A percentile compares a stretch with the other conserved stretches of the same genome.
phyloP scores from a whole-genome alignment of 2,888 invertebrate species.

The Agrochola lota region DNA sequence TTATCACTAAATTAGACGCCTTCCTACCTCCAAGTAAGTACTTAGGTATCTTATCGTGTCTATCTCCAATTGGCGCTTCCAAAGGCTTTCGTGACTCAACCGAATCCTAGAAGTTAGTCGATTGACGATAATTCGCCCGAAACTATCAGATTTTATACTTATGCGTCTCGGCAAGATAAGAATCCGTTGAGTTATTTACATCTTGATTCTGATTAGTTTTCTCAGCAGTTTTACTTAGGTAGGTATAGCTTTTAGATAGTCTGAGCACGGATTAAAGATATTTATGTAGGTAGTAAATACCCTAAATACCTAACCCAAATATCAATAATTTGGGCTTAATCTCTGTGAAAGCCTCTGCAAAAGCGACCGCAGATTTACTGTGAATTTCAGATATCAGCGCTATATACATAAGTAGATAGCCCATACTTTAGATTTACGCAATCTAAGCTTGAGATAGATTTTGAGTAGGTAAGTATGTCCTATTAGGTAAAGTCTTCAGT shows the following conservation, averaged over 20 bases:
- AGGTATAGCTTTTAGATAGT: background rate
- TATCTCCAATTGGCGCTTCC: slow-evolving; percentile 29
- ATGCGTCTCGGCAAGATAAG: slow-evolving; percentile 42
- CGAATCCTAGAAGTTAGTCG: slow-evolving; percentile 15
- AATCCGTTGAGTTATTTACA: slow-evolving; percentile 3
- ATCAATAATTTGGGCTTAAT: slow-evolving; percentile 14
- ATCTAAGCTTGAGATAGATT: background rate
- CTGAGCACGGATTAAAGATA: slow-evolving; percentile 19
- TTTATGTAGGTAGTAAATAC: background rate
- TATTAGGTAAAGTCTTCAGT: background rate
- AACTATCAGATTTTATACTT: slow-evolving; percentile 48
- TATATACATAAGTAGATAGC: background rate
- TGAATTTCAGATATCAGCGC: slow-evolving; percentile 2
- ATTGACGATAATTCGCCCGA: slow-evolving; percentile 11
- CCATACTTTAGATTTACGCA: background rate
- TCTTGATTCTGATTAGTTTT: slow-evolving; percentile 16
- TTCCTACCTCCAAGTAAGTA: background rate
- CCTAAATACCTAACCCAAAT: background rate
- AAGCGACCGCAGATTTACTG: slow-evolving; percentile 1
- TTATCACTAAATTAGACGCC: background rate
- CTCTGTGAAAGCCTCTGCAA: background rate
- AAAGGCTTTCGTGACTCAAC: slow-evolving; percentile 41
- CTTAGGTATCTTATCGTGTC: slow-evolving; percentile 40
- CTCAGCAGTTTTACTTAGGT: slow-evolving; percentile 12
- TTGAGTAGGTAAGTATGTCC: background rate